These are phyloP conservation scores for Nettapus auritus DNA, from an alignment of 2,113 vertebrate genomes.

Conservation along the genomic window DNA sequence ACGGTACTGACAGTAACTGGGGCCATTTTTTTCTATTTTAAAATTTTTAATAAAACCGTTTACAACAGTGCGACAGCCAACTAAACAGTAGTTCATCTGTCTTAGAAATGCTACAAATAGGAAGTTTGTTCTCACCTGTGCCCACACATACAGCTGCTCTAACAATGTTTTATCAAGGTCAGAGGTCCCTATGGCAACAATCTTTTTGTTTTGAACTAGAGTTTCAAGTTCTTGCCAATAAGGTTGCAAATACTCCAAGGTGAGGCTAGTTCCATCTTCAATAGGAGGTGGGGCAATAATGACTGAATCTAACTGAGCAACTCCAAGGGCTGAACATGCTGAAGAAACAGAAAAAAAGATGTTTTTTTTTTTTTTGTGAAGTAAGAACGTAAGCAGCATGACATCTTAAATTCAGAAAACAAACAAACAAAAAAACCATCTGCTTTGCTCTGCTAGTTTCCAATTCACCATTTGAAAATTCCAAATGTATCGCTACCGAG, in stretches of 20 bases:
- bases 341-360: constrained; percentile 1
- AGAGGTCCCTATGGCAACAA: constrained; percentile 94
- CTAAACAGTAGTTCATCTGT: not conserved
- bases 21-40: not conserved
- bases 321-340: constrained; percentile 90
- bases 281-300: constrained; percentile 89
- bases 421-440: not conserved
- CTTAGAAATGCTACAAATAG: not conserved
- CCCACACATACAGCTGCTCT: constrained; percentile 95
- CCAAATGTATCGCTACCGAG: not conserved
- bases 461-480: not conserved
- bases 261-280: constrained; percentile 82
- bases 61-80: not conserved
- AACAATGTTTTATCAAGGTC: constrained; percentile 94
- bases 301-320: constrained; percentile 94
- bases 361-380: not conserved
- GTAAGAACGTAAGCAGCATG: not conserved
- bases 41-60: not conserved
- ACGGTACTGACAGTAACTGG: not conserved
- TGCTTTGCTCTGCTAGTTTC: not conserved
- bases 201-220: constrained; percentile 86
- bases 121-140: constrained; percentile 83
- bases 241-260: constrained; percentile 89
- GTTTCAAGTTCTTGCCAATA: constrained; percentile 92
- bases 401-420: not conserved